Percentiles rank a stretch among this genome's conserved stretches.
Conservation (phyloP, 2,888 invertebrate species). For the Rhagophthalmus giganteus region DNA sequence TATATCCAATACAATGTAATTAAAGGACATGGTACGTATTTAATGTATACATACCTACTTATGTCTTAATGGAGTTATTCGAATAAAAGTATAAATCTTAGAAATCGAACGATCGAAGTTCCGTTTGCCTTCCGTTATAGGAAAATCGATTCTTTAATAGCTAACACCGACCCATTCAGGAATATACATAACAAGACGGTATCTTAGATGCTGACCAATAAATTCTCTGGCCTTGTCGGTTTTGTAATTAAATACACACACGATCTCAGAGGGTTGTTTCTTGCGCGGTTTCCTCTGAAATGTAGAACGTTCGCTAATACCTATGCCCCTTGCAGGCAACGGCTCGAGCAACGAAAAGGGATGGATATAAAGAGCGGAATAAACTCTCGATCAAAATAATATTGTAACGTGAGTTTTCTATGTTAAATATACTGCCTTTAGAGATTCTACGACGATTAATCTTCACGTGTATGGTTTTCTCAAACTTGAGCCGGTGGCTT, state of each 20-base stretch:
- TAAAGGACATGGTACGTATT: background rate
- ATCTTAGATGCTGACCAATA: slow-evolving; percentile 42
- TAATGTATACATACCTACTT: too few relatives aligned
- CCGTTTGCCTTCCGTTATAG: too few relatives aligned
- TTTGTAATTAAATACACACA: slow-evolving; percentile 42
- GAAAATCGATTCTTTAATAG: slow-evolving; percentile 5
- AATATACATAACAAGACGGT: slow-evolving; percentile 35
- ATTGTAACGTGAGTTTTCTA: slow-evolving; percentile 11
- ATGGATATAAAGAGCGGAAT: background rate
- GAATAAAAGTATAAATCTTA: background rate
- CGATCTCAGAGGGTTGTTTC: slow-evolving; percentile 29
- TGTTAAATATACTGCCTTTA: slow-evolving; percentile 13
- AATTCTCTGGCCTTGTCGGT: slow-evolving; percentile 39
- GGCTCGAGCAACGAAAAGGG: background rate
- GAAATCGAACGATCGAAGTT: background rate
- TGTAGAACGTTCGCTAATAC: slow-evolving; percentile 3
- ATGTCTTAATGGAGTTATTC: background rate
- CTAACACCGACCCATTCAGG: slow-evolving; percentile 25
- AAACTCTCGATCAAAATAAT: background rate
- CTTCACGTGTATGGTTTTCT: background rate
- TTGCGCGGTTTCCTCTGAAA: slow-evolving; percentile 13
- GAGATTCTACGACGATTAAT: background rate
- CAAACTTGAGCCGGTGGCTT: background rate
- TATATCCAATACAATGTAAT: background rate
- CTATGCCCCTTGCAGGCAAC: slow-evolving; percentile 3